Evolutionary conservation across 2,113 vertebrate species (phyloP).

Genomic region (Apteryx mantelli): DNA sequence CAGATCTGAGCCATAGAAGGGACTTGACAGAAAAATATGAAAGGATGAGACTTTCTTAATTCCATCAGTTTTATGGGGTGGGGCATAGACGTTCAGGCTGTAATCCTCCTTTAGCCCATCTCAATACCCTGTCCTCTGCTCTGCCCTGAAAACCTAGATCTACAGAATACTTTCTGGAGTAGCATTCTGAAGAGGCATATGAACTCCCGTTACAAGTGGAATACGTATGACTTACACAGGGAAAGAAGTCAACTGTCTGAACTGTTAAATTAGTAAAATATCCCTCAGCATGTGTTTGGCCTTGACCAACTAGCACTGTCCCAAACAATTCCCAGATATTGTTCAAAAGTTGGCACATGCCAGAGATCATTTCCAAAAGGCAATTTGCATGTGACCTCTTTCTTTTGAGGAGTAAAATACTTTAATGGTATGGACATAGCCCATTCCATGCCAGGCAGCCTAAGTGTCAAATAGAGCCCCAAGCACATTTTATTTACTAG

Average conservation of each 20-base stretch:
- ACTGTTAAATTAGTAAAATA: neutral
- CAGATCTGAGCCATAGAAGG: neutral
- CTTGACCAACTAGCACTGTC: neutral
- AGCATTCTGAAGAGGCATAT: neutral
- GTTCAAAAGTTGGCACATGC: neutral
- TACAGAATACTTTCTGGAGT: neutral
- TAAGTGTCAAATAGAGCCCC: neutral
- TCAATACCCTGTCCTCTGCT: neutral
- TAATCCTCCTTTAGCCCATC: neutral
- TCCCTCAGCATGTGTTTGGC: neutral
- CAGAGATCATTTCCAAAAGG: neutral
- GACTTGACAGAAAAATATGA: neutral
- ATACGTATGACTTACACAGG: neutral
- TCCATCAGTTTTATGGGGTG: neutral
- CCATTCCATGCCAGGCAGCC: neutral
- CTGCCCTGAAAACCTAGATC: neutral
- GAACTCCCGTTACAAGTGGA: neutral
- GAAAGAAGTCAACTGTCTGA: neutral
- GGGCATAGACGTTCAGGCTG: neutral
- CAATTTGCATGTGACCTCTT: neutral
- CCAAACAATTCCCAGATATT: neutral
- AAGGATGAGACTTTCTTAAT: neutral
- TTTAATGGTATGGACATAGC: neutral
- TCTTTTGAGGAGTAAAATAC: neutral
- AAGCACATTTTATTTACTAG: neutral